phyloP scores from a whole-genome alignment of 2,888 invertebrate species.

The Caenorhabditis doughertyi region DNA sequence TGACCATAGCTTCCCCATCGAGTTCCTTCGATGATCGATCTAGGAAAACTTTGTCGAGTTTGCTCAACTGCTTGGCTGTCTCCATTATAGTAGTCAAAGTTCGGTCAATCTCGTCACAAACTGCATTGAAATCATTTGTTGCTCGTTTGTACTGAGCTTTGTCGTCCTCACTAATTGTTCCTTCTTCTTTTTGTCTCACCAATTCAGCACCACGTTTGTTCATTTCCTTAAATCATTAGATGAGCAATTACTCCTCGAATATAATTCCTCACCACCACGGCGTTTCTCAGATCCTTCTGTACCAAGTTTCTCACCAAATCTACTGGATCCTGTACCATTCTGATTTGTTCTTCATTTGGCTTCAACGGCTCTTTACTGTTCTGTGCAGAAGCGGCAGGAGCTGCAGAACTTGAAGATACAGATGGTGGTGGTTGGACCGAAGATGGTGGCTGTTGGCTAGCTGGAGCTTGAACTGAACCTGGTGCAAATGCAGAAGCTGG shows the following conservation, averaged over 20 bases:
- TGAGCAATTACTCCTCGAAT: neutral
- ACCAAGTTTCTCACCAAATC: constrained; percentile 47
- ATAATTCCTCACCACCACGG: constrained; percentile 24
- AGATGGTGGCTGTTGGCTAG: constrained; percentile 52
- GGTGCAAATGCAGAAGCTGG: constrained; percentile 26
- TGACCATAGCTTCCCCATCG: constrained; percentile 47
- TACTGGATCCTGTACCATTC: constrained; percentile 61
- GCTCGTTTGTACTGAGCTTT: constrained; percentile 48
- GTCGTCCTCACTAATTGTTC: neutral
- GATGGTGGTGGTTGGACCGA: constrained; percentile 53
- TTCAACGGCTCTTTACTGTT: constrained; percentile 25
- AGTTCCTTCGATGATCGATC: constrained; percentile 31
- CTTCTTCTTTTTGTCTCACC: constrained; percentile 18
- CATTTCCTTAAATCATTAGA: constrained; percentile 32
- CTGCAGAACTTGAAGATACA: constrained; percentile 1
- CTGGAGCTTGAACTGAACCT: constrained; percentile 42
- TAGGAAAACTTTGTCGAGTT: constrained; percentile 60
- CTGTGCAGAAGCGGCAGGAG: neutral
- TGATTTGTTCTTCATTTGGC: constrained; percentile 57
- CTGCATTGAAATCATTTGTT: constrained; percentile 50
- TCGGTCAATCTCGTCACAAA: constrained; percentile 55
- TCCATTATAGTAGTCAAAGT: constrained; percentile 56
- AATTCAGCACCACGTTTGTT: constrained; percentile 38
- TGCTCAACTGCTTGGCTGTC: constrained; percentile 54
- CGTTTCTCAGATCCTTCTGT: constrained; percentile 45